phyloP scores from a whole-genome alignment of 2,113 vertebrate species.

The Chascanopsetta lugubris region DNA sequence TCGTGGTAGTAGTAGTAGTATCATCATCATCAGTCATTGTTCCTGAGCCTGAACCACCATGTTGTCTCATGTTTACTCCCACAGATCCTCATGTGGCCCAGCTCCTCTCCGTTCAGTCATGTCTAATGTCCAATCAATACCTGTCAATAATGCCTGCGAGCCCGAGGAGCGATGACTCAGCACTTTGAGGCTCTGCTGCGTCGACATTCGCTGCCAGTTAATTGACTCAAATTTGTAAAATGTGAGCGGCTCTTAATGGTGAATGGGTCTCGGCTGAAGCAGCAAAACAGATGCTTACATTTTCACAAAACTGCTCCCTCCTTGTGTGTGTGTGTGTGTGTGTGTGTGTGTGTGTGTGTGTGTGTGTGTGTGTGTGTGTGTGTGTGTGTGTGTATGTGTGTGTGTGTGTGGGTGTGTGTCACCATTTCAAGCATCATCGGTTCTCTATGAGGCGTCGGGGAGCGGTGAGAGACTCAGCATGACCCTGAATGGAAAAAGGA shows the following conservation, averaged over 20 bases:
- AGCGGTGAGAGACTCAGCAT: conserved; percentile 1
- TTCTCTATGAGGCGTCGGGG: conserved; percentile 2
- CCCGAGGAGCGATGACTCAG: conserved; percentile 40
- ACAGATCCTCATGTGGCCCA: background rate
- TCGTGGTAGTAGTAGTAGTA: too few species aligned
- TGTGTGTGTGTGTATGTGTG: background rate
- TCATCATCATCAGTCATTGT: too few species aligned
- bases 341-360: background rate
- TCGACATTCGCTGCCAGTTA: conserved; percentile 34
- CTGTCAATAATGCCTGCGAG: conserved; percentile 41
- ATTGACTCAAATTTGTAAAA: conserved; percentile 47
- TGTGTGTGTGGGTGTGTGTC: background rate
- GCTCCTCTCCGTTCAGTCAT: conserved; percentile 3
- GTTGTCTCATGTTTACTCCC: background rate
- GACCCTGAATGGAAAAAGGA: too few species aligned
- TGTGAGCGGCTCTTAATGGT: conserved; percentile 2
- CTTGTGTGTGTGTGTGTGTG: background rate
- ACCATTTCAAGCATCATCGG: background rate
- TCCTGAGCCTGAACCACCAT: background rate
- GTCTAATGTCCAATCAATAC: conserved; percentile 47
- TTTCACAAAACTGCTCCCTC: too few species aligned
- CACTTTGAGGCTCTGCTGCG: conserved; percentile 35
- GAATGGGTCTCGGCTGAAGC: conserved; percentile 12
- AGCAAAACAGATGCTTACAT: background rate
- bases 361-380: background rate